Percentiles rank a stretch among this genome's conserved stretches.
phyloP scores from a whole-genome alignment of 30 jellyfish, hydroid and myxozoan genomes.

The Aurelia aurita region DNA sequence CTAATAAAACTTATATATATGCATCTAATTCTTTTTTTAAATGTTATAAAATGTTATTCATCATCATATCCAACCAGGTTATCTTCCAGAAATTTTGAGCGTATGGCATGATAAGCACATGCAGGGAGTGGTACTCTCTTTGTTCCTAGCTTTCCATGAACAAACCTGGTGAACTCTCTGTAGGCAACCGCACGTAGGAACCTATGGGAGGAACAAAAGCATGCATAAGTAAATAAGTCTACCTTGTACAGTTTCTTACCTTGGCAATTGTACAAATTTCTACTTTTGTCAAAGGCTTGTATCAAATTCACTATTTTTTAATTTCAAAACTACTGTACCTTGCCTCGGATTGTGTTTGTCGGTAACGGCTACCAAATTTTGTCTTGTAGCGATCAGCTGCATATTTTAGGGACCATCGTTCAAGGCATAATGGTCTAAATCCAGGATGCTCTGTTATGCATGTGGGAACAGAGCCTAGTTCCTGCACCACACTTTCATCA shows the following conservation, averaged over 20 bases:
- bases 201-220: neutral
- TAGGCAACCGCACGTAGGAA: slow-evolving; percentile 1
- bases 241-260: neutral
- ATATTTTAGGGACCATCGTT: slow-evolving; percentile 12
- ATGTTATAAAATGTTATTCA: neutral
- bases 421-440: slow-evolving; percentile 27
- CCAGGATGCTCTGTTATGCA: slow-evolving; percentile 32
- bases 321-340: neutral
- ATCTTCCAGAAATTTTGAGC: slow-evolving; percentile 6
- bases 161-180: slow-evolving; percentile 17
- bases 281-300: neutral
- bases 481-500: slow-evolving; percentile 11
- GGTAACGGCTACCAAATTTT: neutral
- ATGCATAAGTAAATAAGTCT: no score
- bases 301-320: no score
- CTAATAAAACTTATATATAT: neutral
- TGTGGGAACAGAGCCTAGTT: slow-evolving; percentile 6
- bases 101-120: slow-evolving; percentile 17
- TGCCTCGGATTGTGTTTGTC: neutral
- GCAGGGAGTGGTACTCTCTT: slow-evolving; percentile 43
- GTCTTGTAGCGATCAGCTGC: slow-evolving; percentile 23
- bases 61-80: slow-evolving; percentile 5
- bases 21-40: neutral
- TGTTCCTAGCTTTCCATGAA: slow-evolving; percentile 35
- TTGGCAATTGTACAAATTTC: neutral